phyloP scores from a whole-genome alignment of 2,113 vertebrate species.

The Nannobrachium achirus region DNA sequence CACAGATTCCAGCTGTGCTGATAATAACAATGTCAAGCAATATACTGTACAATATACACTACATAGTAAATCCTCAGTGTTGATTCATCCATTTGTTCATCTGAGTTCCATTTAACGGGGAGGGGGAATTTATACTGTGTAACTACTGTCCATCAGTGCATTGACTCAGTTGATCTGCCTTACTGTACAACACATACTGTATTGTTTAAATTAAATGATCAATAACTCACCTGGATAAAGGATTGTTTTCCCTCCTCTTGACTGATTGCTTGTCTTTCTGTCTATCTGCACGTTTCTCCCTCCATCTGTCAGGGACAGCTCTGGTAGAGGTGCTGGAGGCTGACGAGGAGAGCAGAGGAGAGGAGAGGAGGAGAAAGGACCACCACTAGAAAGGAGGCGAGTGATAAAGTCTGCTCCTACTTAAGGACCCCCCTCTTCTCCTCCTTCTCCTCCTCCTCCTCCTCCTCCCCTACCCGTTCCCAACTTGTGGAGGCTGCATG shows the following conservation, averaged over 20 bases:
- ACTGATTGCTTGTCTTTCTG: constrained; percentile 36
- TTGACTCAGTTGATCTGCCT: constrained; percentile 8
- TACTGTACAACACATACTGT: too few relatives aligned
- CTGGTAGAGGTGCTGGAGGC: constrained; percentile 47
- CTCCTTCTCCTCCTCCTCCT: constrained; percentile 14
- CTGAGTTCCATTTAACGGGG: too few relatives aligned
- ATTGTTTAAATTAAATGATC: too few relatives aligned
- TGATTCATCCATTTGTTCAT: too few relatives aligned
- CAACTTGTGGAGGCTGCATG: constrained; percentile 43
- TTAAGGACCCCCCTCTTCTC: constrained; percentile 73
- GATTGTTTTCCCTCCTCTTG: constrained; percentile 1
- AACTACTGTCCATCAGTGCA: neutral
- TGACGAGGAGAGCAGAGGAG: constrained; percentile 49
- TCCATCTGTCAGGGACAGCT: constrained; percentile 61
- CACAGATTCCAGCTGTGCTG: too few relatives aligned
- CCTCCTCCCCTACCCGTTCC: constrained; percentile 59
- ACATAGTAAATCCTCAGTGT: too few relatives aligned
- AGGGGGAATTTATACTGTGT: too few relatives aligned
- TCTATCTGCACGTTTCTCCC: constrained; percentile 48
- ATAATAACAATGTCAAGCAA: too few relatives aligned
- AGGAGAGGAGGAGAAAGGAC: constrained; percentile 63
- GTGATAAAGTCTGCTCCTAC: constrained; percentile 66
- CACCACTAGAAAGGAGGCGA: constrained; percentile 66
- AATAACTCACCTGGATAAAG: constrained; percentile 61
- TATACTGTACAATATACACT: too few relatives aligned